phyloP scores from a whole-genome alignment of 2,888 invertebrate genomes.

The Onchidella celtica region DNA sequence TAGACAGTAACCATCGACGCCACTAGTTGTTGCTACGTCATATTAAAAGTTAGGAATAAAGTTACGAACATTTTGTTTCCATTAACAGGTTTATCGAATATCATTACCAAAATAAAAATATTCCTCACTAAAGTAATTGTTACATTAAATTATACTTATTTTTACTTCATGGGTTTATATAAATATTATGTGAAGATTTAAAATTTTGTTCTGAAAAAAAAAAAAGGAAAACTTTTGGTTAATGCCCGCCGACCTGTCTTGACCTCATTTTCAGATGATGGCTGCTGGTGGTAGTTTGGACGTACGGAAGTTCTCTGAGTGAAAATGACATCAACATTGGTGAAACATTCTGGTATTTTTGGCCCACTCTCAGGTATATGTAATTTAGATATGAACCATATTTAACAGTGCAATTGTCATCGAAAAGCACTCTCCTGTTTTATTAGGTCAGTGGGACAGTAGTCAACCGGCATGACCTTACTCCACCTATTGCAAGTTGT shows the following conservation, averaged over 20 bases:
- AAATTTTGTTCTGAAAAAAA: neutral
- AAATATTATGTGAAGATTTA: neutral
- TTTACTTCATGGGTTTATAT: neutral
- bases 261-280: constrained; percentile 33
- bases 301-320: constrained; percentile 15
- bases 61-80: no score
- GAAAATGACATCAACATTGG: constrained; percentile 16
- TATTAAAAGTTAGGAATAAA: constrained; percentile 14
- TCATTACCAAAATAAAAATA: no score
- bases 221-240: no score
- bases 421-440: no score
- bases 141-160: no score
- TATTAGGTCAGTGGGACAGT: no score
- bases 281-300: neutral
- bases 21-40: constrained; percentile 29
- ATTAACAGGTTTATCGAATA: no score
- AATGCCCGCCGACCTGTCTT: constrained; percentile 16
- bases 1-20: constrained; percentile 40
- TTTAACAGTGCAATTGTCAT: no score
- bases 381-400: no score
- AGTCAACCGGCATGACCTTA: no score
- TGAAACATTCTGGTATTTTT: constrained; percentile 9
- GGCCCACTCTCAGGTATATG: constrained; percentile 2
- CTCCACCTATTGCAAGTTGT: no score
- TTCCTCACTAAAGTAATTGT: no score